Percentiles rank a stretch among this genome's conserved stretches.
Conservation (phyloP, 2,888 invertebrate genomes). For the Microctonus brassicae region DNA sequence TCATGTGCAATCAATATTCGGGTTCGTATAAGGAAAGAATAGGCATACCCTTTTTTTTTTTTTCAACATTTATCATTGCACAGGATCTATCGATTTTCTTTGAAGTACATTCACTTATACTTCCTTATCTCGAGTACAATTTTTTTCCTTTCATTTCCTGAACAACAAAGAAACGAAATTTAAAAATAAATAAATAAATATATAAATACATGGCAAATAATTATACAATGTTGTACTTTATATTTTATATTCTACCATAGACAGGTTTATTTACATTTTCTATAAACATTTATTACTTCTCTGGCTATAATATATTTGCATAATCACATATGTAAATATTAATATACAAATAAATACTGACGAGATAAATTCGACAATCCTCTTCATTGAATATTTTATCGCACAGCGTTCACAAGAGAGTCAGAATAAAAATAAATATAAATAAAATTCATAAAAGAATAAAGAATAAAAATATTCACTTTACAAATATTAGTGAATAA, state of each 20-base stretch:
- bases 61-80: neutral
- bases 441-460: no score
- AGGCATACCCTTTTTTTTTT: neutral
- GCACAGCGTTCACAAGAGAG: no score
- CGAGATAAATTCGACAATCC: no score
- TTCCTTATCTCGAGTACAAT: neutral
- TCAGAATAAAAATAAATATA: no score
- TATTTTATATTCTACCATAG: no score
- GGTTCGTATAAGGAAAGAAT: neutral
- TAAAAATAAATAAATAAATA: neutral
- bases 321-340: neutral
- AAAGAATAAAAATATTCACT: no score
- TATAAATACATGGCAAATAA: neutral
- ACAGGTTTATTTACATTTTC: neutral
- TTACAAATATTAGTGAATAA: neutral
- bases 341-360: no score
- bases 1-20: neutral
- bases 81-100: neutral
- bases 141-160: neutral
- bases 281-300: neutral
- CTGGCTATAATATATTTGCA: neutral
- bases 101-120: neutral
- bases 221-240: neutral
- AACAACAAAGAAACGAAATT: no score
- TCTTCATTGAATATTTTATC: no score